Evolutionary conservation across 2,113 vertebrate genomes (phyloP), one percentile per base, ranked within the genome.

Genomic region (Aix galericulata): DNA sequence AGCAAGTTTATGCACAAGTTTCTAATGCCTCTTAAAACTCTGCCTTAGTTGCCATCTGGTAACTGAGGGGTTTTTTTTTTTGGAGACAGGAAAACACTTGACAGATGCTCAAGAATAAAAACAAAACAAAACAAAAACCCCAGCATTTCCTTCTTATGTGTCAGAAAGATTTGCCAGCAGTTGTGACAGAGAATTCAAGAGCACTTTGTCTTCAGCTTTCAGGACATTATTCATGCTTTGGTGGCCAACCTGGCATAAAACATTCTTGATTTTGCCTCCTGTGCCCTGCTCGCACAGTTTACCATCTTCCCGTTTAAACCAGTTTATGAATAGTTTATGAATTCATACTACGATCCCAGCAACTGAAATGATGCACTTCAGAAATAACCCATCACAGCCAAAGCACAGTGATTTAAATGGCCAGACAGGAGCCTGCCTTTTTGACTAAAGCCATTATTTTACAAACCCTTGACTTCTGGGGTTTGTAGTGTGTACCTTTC

Each of bases 1-100:
- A 52, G 27, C 13, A 67, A 73, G 42, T 27, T 14, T 9, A 76
- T 38, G 25, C 29, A 38, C 36, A 38, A 36, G 9, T 63, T 80
- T 64, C 26, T 48, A 80, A 3, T 9, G 31, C 48, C 27, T 55
- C 40, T 83, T 13, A 59, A 86, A 75, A 63, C 9, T 42, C 38
- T 69, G n/a, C 32, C 23, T 23, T 13, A 67, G 10, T 34, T 64
- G 17, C 17, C 13, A 42, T 77, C 13, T n/a, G 78, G 62, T 86
- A 83, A 68, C 1, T 59, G 31, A 2, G 34, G 2, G 1, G 38
- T 18, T 46, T 46, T 48, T 22, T 75, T 21, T 22, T 86, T 83
- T 32, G 11, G 31, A 50, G 12, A 77, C 12, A 31, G 0, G 0
- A 78, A n/a, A 32, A 38, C 6, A 11, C 2, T 48, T 48, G 26